Evolutionary conservation across 2,797 vertebrate species (phyloP), one percentile per base, ranked within the genome.

Genomic region (Onychomys arenicola): DNA sequence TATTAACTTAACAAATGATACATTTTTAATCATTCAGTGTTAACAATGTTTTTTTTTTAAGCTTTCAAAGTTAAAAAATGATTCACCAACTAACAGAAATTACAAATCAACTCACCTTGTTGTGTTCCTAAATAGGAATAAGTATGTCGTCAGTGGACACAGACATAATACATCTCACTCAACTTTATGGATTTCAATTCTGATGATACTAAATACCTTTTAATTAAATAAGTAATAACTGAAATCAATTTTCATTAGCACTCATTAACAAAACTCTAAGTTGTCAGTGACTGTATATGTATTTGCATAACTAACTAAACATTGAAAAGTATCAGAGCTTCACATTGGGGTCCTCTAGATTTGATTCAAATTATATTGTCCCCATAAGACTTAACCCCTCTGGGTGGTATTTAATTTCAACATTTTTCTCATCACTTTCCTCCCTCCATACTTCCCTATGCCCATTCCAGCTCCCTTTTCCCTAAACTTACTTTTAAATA

Each of bases 261-360:
- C 91, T 82, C n/a, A 76, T 95, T 95, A 94, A 84, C 43, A 46
- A 80, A 65, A 46, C 40, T 67, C 49, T 75, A 59, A 89, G 55
- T 92, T 61, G 76, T 93, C n/a, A 88, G 29, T 84, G 91, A 43
- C 29, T 95, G 25, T 78, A 37, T 63, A 82, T 86, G 21, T 90
- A 94, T 81, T 95, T 94, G 84, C 40, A 84, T 88, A 40, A 61
- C 12, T 88, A 80, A 96, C 94, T 97, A 96, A 94, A 81, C 17
- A 59, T 90, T 71, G 67, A 92, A 95, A 75, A 63, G 93, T 37
- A 80, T 91, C 87, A 88, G 80, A 95, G 25, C 80, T 91, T 76
- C 52, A 37, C 78, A 71, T 88, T 14, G 84, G 46, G 40, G 16
- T 91, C 17, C 37, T 94, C 94, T 83, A 83, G 88, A 93, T 46